Evolutionary conservation across 2,888 invertebrate genomes (phyloP), one percentile per base, ranked within the genome.

Genomic region (Pseudanteris insignis): DNA sequence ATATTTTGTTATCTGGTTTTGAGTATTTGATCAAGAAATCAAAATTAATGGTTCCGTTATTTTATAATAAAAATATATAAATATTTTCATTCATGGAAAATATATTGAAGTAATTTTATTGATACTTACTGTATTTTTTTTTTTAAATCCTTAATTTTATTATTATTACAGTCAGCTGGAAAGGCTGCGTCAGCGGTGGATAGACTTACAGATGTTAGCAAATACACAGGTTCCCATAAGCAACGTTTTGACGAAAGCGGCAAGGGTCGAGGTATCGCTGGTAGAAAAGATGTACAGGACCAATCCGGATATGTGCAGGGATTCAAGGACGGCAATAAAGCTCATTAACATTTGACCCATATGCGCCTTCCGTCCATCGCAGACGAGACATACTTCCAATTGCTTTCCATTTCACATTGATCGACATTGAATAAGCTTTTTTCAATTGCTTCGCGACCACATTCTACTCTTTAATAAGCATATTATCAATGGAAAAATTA

Each of bases 221-320:
- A 91, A 75, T 94, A 92, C 80, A 94, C 94, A 0, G 94, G 94
- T 38, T 90, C 92, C 2, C 92, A 92, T 78, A 91, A 88, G 77
- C 90, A 92, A 70, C 87, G 94, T 13, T 94, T 93, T 74, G 93
- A 93, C 80, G 89, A 89, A 44, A 81, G 84, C 14, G 94, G 94
- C 55, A 92, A 91, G 78, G 93, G 93, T 10, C 91, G 91, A 77
- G 94, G 94, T 3, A 90, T 92, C 50, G 85, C 90, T 1, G 94
- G 94, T 12, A 84, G 94, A 43, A 91, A 90, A 77, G 90, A 92
- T 73, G 41, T 88, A 8, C 84, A 86, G 11, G 90, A 91, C 69
- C 83, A 82, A 12, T 86, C 88, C 1, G 94, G 93, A 37, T 94
- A 94, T 76, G 93, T 94, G 48, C 84, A 87, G 28, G 93, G 92